phyloP scores from a whole-genome alignment of 1,140 invertebrate species.

The Zaprionus inermis region DNA sequence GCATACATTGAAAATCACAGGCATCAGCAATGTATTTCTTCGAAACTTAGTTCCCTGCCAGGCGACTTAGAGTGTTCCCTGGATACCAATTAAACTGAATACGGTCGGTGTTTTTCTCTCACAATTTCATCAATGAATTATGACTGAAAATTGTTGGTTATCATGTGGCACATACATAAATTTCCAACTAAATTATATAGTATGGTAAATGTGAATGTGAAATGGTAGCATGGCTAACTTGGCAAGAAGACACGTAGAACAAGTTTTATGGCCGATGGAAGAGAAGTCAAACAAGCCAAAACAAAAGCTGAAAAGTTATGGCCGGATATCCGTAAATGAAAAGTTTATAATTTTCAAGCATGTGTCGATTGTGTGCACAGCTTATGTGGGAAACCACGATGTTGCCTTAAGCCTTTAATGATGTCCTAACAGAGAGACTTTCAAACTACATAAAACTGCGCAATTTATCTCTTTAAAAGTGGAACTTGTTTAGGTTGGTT shows the following conservation, averaged over 20 bases:
- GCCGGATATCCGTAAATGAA: conserved; percentile 57
- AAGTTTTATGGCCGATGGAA: conserved; percentile 6
- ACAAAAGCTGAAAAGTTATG: conserved; percentile 27
- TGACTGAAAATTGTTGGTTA: conserved; percentile 69
- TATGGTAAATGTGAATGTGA: neutral
- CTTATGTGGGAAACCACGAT: conserved; percentile 16
- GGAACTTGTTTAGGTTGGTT: neutral
- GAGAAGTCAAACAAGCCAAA: conserved; percentile 24
- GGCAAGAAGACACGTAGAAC: neutral
- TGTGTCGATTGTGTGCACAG: conserved; percentile 61
- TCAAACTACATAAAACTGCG: conserved; percentile 2
- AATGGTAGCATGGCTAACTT: neutral
- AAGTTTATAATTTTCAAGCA: conserved; percentile 69
- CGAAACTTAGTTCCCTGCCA: neutral
- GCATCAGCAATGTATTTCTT: neutral
- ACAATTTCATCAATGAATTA: conserved; percentile 76
- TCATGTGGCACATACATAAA: conserved; percentile 58
- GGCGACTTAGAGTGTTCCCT: conserved; percentile 1
- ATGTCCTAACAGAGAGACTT: neutral
- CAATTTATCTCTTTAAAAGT: neutral
- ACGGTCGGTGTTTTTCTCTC: conserved; percentile 42
- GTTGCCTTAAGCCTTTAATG: conserved; percentile 16
- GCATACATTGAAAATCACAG: neutral
- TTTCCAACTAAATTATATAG: conserved; percentile 66
- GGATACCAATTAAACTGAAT: conserved; percentile 66